Evolutionary conservation across 2,797 vertebrate species (phyloP).

Genomic region (Lutjanus argentimaculatus): DNA sequence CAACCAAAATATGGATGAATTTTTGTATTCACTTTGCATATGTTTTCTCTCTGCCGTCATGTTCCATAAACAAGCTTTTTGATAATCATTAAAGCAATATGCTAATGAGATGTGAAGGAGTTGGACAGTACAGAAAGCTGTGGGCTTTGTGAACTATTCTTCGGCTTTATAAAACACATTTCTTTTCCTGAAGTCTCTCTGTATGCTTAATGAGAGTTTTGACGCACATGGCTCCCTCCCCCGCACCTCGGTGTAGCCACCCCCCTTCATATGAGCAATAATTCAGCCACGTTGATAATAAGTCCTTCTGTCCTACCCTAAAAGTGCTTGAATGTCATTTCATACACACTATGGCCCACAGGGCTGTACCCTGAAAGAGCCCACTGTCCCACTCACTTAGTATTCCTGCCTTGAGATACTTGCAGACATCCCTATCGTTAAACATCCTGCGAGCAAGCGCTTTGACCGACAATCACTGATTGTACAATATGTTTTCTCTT

Average conservation of each 20-base stretch:
- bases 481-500: constrained; percentile 14
- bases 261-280: constrained; percentile 45
- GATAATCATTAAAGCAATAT: constrained; percentile 70
- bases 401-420: constrained; percentile 76
- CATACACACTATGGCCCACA: constrained; percentile 60
- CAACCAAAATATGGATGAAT: constrained; percentile 43
- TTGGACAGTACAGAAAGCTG: constrained; percentile 25
- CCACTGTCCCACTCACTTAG: constrained; percentile 80
- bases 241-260: constrained; percentile 30
- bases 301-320: constrained; percentile 74
- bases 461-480: constrained; percentile 1
- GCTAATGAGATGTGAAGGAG: constrained; percentile 55
- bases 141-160: constrained; percentile 48
- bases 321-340: constrained; percentile 76
- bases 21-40: constrained; percentile 58
- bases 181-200: constrained; percentile 39
- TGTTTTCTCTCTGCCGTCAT: constrained; percentile 65
- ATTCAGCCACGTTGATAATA: constrained; percentile 74
- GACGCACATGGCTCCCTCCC: constrained; percentile 62
- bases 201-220: constrained; percentile 61
- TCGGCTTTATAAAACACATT: constrained; percentile 37
- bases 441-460: constrained; percentile 14
- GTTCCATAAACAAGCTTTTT: constrained; percentile 69
- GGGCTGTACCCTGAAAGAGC: constrained; percentile 78
- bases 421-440: constrained; percentile 43